phyloP scores from a whole-genome alignment of 1,140 invertebrate genomes.

The Centruroides sculpturatus region DNA sequence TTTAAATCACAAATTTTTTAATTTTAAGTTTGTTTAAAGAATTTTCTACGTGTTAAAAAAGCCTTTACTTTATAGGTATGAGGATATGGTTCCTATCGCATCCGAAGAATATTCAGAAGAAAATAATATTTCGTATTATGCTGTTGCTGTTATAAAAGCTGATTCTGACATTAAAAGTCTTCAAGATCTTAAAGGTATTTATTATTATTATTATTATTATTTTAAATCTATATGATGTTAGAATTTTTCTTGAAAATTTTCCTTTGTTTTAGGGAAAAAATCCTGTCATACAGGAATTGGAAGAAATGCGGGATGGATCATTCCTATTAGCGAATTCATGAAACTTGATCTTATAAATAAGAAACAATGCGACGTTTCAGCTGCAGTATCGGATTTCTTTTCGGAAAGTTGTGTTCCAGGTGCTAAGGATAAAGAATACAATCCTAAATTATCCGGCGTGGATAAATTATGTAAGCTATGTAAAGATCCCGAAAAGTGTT shows the following conservation, averaged over 20 bases:
- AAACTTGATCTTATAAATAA: slow-evolving; percentile 27
- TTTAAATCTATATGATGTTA: no score
- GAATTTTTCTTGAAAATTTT: no score
- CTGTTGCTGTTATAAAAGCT: no score
- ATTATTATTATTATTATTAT: no score
- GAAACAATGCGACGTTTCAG: slow-evolving; percentile 37
- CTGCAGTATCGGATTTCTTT: slow-evolving; percentile 42
- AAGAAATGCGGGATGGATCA: slow-evolving; percentile 31
- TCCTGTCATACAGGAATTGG: slow-evolving; percentile 41
- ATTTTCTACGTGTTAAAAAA: no score
- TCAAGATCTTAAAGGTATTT: background rate
- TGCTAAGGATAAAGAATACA: slow-evolving; percentile 14
- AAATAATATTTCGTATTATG: no score
- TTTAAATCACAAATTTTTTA: no score
- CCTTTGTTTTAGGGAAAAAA: slow-evolving; percentile 33
- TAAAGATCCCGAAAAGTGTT: slow-evolving; percentile 6
- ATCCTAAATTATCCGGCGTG: slow-evolving; percentile 6
- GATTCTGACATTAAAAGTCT: no score
- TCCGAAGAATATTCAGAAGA: no score
- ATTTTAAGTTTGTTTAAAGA: no score
- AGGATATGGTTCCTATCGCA: no score
- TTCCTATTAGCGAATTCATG: slow-evolving; percentile 34
- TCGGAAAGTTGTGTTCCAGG: slow-evolving; percentile 18
- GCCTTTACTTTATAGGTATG: no score
- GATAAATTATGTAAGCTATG: slow-evolving; percentile 15